A percentile compares a stretch with the other conserved stretches of the same genome.
These are phyloP conservation scores for Labia minor DNA, from an alignment of 2,888 invertebrate species.

Conservation along the genomic window DNA sequence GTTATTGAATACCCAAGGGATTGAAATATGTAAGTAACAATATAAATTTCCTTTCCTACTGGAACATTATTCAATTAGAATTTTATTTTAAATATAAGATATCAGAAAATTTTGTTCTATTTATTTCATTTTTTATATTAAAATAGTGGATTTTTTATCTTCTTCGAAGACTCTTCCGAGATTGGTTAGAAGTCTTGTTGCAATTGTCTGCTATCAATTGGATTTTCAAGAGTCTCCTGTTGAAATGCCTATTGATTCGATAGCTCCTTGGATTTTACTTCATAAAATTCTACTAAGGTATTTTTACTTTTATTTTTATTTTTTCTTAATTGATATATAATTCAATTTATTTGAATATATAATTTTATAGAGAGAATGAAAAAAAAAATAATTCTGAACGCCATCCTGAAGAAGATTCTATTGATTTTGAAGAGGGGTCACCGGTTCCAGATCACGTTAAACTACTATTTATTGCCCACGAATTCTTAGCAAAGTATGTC, in stretches of 20 bases:
- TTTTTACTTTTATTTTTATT: conserved; percentile 23
- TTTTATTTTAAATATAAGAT: background rate
- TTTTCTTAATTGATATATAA: conserved; percentile 19
- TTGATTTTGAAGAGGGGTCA: background rate
- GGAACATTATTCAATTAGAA: background rate
- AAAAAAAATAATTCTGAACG: background rate
- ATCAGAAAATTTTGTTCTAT: no score
- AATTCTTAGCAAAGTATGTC: background rate
- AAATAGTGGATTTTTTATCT: conserved; percentile 37
- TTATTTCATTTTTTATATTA: background rate
- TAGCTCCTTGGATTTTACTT: conserved; percentile 72
- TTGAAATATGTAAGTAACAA: conserved; percentile 13
- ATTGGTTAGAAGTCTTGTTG: conserved; percentile 61
- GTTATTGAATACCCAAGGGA: background rate
- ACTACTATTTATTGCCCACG: background rate
- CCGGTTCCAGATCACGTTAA: background rate
- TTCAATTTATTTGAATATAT: conserved; percentile 17
- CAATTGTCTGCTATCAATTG: conserved; percentile 66
- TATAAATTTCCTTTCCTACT: background rate
- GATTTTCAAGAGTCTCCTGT: conserved; percentile 53
- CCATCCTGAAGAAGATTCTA: background rate
- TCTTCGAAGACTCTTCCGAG: conserved; percentile 48
- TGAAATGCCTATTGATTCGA: conserved; percentile 56
- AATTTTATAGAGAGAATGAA: conserved; percentile 3
- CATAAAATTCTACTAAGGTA: conserved; percentile 62